Conservation (phyloP, 2,797 vertebrate species). For the Pristis pectinata region DNA sequence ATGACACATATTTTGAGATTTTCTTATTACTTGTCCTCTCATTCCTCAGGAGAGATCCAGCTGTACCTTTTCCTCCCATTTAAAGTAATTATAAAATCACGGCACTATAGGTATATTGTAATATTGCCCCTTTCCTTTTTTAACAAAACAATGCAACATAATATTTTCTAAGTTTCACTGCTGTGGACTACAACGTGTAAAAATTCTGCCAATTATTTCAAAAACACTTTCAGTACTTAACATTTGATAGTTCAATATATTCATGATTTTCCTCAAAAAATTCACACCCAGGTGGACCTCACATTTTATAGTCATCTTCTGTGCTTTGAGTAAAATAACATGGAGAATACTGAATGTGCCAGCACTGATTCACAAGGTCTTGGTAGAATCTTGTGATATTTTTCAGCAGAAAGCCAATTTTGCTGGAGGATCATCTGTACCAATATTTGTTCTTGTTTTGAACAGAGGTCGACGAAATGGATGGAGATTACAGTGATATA, state of each 20-base stretch:
- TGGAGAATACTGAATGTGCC: background rate
- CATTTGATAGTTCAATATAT: background rate
- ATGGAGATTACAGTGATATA: background rate
- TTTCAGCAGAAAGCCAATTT: slow-evolving; percentile 11
- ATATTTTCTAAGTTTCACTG: background rate
- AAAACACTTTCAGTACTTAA: background rate
- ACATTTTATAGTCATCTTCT: background rate
- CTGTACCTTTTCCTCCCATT: slow-evolving; percentile 20
- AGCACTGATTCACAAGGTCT: background rate
- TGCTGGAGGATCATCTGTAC: background rate
- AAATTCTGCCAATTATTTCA: background rate
- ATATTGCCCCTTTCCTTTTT: background rate
- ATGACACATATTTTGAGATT: slow-evolving; percentile 5
- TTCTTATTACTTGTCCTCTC: background rate
- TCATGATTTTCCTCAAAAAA: background rate
- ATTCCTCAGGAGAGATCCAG: background rate
- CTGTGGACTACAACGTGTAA: background rate
- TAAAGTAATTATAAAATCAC: background rate
- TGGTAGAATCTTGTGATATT: background rate
- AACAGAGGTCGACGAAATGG: background rate
- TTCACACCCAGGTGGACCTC: background rate
- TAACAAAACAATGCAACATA: background rate
- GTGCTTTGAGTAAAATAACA: background rate
- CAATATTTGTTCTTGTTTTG: background rate
- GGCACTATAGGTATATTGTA: background rate